A percentile compares a stretch with the other conserved stretches of the same genome.
Evolutionary conservation across 2,888 invertebrate species (phyloP).

Genomic region (Gymnoscelis rufifasciata): DNA sequence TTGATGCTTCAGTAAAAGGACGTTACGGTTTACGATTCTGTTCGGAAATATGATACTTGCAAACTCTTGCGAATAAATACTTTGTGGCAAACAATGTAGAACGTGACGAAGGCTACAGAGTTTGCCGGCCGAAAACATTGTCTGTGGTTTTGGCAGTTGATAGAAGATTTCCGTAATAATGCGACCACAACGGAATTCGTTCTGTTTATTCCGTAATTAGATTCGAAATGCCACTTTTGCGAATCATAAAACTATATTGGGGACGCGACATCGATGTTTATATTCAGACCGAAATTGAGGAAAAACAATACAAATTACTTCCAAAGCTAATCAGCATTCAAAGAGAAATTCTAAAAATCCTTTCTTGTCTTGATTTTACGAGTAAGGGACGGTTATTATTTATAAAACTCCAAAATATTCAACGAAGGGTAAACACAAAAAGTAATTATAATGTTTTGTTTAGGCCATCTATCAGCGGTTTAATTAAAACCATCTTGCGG

Average conservation of each 20-base stretch:
- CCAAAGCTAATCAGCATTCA: neutral
- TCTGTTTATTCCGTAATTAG: neutral
- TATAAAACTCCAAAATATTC: neutral
- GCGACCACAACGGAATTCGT: neutral
- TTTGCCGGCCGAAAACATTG: neutral
- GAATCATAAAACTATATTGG: neutral
- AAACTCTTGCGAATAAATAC: constrained; percentile 17
- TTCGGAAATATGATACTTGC: constrained; percentile 18
- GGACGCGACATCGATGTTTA: neutral
- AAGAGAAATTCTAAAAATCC: too few relatives aligned
- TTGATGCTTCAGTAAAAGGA: constrained; percentile 20
- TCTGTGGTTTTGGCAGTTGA: neutral
- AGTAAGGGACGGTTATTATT: neutral
- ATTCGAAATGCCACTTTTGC: neutral
- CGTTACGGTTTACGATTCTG: constrained; percentile 14
- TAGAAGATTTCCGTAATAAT: neutral
- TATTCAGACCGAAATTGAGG: neutral
- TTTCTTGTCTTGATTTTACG: neutral
- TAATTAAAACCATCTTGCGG: constrained; percentile 50
- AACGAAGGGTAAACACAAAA: neutral
- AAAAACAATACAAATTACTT: neutral
- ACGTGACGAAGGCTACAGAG: constrained; percentile 1
- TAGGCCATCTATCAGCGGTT: constrained; percentile 47
- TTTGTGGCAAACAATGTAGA: constrained; percentile 5
- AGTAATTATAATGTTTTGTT: constrained; percentile 47